Base-by-base conservation (phyloP, 2,113 vertebrate species). In the Neolamprologus cancellatus region DNA sequence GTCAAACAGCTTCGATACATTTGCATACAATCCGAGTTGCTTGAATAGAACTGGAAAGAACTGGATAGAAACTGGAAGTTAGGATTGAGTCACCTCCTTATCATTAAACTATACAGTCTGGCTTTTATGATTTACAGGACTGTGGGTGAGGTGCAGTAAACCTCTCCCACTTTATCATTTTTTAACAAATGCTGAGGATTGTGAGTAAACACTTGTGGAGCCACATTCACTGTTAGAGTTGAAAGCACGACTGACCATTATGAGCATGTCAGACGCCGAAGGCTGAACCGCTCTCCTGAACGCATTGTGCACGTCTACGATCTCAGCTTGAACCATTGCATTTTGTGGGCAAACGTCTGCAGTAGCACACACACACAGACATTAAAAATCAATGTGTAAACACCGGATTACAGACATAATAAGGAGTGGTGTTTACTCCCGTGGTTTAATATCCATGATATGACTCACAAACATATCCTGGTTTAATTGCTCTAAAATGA, bases 191-290 rank as follows among this genome's bases (percentile, higher is more conserved):
- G 2, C 17, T 48, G 5, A 9, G 15, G 39, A 34, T 8, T 13
- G 50, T 17, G 6, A 9, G 25, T 17, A 79, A 59, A 84, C 15
- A 44, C 20, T 53, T 30, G 57, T 5, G 39, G 8, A 69, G 41
- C 20, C 7, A 4, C n/a, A 5, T 57, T 74, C 2, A 25, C 28
- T 66, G 15, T 61, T 5, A 1, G 3, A 57, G 8, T 2, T 41
- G 4, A 78, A 74, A 78, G 30, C 30, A 13, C 28, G 20, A 66
- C 89, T 17, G n/a, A 96, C 96, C 95, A 96, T 96, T 13, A 30
- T 88, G 3, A 96, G 91, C 95, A 96, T 96, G 94, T 96, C 48
- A 2, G 91, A 84, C 3, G 96, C 95, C 1, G 83, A 2, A 0
- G 95, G 95, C 9, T 79, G 3, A 3, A 96, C 96, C 0, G 32